These are phyloP conservation scores for Phylloscopus collybita DNA, from an alignment of 2,797 vertebrate genomes.

Conservation along the genomic window DNA sequence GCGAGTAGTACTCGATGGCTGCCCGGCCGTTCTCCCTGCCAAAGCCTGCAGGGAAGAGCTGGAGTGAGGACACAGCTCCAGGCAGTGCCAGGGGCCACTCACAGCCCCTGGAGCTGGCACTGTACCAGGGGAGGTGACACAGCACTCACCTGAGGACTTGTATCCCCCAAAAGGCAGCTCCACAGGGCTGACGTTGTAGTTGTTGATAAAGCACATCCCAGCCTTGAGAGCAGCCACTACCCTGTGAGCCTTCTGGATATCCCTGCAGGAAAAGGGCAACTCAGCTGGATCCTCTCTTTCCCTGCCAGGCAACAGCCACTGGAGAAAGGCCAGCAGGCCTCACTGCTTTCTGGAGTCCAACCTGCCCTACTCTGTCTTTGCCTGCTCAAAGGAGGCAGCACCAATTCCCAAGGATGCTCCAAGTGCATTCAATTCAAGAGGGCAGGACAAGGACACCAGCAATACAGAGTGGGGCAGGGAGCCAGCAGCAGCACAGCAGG, in stretches of 20 bases:
- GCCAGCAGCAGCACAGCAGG: not conserved
- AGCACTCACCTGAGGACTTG: conserved; percentile 90
- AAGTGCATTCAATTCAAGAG: not conserved
- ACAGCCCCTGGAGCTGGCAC: not conserved
- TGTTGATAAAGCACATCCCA: conserved; percentile 95
- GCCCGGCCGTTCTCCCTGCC: conserved; percentile 94
- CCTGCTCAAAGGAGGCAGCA: not conserved
- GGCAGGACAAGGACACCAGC: not conserved
- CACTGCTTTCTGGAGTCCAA: not conserved
- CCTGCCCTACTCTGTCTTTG: not conserved
- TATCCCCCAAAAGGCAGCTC: conserved; percentile 96
- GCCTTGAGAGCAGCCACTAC: conserved; percentile 89
- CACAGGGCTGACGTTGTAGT: conserved; percentile 90
- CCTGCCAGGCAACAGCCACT: not conserved
- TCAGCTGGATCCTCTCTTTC: not conserved
- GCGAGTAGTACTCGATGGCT: conserved; percentile 91
- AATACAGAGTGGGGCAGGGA: not conserved
- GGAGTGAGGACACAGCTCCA: not conserved
- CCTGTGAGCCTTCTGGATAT: conserved; percentile 92
- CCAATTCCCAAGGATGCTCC: not conserved
- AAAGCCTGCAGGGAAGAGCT: conserved; percentile 83
- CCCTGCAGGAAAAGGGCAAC: conserved; percentile 74
- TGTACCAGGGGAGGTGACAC: not conserved
- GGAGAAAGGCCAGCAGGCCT: not conserved
- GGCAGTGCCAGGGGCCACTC: not conserved